Base-by-base conservation (phyloP, 1,140 invertebrate genomes). In the Panagrolaimus sp. region DNA sequence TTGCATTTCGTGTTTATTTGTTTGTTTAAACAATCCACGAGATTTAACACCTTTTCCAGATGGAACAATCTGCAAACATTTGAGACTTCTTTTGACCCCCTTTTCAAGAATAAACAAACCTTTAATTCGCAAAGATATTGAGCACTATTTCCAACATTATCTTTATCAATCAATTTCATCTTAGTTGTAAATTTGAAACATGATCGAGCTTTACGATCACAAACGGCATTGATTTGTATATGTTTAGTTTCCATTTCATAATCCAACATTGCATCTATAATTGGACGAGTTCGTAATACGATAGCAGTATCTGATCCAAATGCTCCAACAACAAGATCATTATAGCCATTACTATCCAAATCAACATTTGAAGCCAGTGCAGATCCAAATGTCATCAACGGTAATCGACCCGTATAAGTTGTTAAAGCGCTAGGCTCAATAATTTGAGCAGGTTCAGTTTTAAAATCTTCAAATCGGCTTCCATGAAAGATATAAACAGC, bases 341-440 rank as follows among this genome's bases (percentile, higher is more conserved):
- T 91, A 85, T 96, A 96, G 13, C 89, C 90, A 84, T 96, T 96
- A 20, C 87, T 84, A 84, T 96, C 93, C 79, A 96, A 87, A 85
- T 96, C 93, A 9, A 91, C 85, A 43, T 91, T 91, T 66, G 92
- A 92, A 72, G 90, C 90, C 16, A 96, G 84, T 0, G 92, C 92
- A 83, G 92, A 92, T 5, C 93, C 93, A 78, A 96, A 92, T 0
- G 53, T 91, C 62, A 61, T 76, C n/a, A 81, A 48, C 47, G 63
- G 47, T n/a, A 43, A 25, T 23, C 14, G 5, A n/a, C 51, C 61
- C 11, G 25, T 46, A 20, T 61, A 31, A 7, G n/a, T 38, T 44
- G 43, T 44, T 1, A 77, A 65, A 64, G 68, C 43, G 13, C 47
- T 62, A n/a, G 71, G 70, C 14, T 44, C 45, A 42, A 75, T 79